These are phyloP conservation scores for Theristicus caerulescens DNA, from an alignment of 2,113 vertebrate species.

Conservation along the genomic window DNA sequence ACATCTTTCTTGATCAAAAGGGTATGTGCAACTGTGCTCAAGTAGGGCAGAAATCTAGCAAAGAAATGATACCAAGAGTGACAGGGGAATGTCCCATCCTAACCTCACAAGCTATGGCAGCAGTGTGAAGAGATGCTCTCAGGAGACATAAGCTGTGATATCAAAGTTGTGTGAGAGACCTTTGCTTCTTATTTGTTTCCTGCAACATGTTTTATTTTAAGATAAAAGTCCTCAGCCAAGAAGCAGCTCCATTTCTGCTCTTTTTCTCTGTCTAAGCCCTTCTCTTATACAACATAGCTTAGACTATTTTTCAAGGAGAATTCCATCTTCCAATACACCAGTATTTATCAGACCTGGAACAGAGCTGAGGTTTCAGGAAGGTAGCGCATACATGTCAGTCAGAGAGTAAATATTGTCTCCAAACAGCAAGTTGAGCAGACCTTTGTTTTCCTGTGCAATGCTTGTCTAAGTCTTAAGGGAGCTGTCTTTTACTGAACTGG, in stretches of 20 bases:
- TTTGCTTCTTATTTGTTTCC: background rate
- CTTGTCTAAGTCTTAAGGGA: slow-evolving; percentile 33
- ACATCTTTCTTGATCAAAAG: background rate
- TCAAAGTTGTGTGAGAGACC: background rate
- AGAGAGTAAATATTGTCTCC: slow-evolving; percentile 17
- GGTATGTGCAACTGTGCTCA: background rate
- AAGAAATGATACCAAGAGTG: background rate
- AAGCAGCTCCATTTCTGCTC: background rate
- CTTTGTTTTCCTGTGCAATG: slow-evolving; percentile 2
- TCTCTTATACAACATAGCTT: background rate
- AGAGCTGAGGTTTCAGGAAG: background rate
- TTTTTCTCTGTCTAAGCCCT: background rate
- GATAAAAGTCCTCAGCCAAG: background rate
- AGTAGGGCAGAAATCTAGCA: background rate
- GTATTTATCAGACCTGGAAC: background rate
- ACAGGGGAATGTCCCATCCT: background rate
- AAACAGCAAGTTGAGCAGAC: background rate
- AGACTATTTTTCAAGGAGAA: background rate
- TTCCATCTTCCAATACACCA: background rate
- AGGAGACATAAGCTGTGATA: background rate
- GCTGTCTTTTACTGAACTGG: background rate
- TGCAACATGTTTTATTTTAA: background rate
- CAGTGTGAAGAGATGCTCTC: background rate
- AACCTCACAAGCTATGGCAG: background rate
- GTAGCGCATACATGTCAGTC: background rate